Base-by-base conservation (phyloP, 1,140 invertebrate genomes). In the Euura saliciscinereae region DNA sequence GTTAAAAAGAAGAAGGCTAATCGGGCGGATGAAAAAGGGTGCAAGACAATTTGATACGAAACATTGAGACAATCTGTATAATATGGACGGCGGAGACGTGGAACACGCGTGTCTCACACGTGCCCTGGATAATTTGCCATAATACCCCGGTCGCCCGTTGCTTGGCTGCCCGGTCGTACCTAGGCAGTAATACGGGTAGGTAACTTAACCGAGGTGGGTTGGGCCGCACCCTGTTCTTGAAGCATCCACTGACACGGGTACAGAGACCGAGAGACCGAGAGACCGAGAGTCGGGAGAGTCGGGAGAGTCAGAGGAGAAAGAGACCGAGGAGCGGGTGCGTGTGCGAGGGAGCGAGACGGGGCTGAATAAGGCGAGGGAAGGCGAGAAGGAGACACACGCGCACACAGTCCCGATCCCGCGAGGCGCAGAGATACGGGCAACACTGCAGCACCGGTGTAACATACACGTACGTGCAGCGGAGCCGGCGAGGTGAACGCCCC, bases 151-250 rank as follows among this genome's bases (percentile, higher is more conserved):
- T 66, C 11, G 78, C 28, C 43, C 44, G 68, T 65, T 75, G 74
- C 77, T 78, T 78, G 76, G 77, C 78, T 79, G 81, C 74, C 73
- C 78, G 51, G 10, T 59, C 51, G 51, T 73, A 81, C 73, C 77
- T 82, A 82, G 83, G 82, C 83, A 76, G 81, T 83, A 85, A 83
- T 84, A 85, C 82, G 82, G 82, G 83, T 83, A 84, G 83, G 81
- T 83, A 84, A 84, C 77, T 82, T 73, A 82, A 80, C 78, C 75
- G 78, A 83, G 84, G 84, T 85, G 78, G 83, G 83, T 80, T 82
- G 81, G 76, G 82, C 83, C 83, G 84, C 84, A 84, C 84, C 84
- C 84, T 84, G 80, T 83, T 84, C 79, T 76, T 81, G 81, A 78
- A 84, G 81, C 82, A 84, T 84, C 83, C 81, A 85, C 82, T 75